A percentile compares a stretch with the other conserved stretches of the same genome.
Conservation (phyloP, 1,140 invertebrate species). For the Meteorus sp. region DNA sequence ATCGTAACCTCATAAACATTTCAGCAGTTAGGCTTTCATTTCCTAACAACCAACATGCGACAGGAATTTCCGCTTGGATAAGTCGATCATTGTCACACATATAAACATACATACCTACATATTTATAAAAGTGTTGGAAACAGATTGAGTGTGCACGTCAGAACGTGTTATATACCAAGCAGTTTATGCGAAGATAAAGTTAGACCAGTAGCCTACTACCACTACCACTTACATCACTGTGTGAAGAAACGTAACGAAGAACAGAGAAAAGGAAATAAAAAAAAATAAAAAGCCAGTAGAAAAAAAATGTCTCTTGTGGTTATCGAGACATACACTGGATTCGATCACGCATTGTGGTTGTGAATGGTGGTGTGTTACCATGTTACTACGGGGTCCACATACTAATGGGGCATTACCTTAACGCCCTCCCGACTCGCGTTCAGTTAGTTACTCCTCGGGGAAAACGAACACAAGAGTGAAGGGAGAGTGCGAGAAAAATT, state of each 20-base stretch:
- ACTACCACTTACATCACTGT: too few relatives aligned
- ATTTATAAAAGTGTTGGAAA: slow-evolving; percentile 26
- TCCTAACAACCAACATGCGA: slow-evolving; percentile 1
- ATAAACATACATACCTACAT: too few relatives aligned
- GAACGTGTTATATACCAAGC: background rate
- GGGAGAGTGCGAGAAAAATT: slow-evolving; percentile 6
- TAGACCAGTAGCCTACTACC: slow-evolving; percentile 1
- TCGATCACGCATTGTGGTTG: slow-evolving; percentile 48
- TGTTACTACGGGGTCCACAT: slow-evolving; percentile 53
- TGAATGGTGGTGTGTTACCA: slow-evolving; percentile 40
- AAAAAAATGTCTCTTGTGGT: slow-evolving; percentile 24
- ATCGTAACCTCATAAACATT: too few relatives aligned
- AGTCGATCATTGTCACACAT: slow-evolving; percentile 57
- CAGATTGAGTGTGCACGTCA: slow-evolving; percentile 24
- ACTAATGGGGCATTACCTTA: slow-evolving; percentile 60
- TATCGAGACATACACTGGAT: slow-evolving; percentile 27
- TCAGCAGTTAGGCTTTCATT: too few relatives aligned
- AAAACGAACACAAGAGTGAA: slow-evolving; percentile 21
- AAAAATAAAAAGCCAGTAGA: slow-evolving; percentile 11
- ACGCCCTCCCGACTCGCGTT: slow-evolving; percentile 53
- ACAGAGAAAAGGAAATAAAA: background rate
- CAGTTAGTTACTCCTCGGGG: slow-evolving; percentile 56
- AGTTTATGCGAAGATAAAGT: slow-evolving; percentile 20
- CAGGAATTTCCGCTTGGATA: slow-evolving; percentile 54
- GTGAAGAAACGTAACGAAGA: background rate